Evolutionary conservation across 2,888 invertebrate species (phyloP).

Genomic region (Hypena proboscidalis): DNA sequence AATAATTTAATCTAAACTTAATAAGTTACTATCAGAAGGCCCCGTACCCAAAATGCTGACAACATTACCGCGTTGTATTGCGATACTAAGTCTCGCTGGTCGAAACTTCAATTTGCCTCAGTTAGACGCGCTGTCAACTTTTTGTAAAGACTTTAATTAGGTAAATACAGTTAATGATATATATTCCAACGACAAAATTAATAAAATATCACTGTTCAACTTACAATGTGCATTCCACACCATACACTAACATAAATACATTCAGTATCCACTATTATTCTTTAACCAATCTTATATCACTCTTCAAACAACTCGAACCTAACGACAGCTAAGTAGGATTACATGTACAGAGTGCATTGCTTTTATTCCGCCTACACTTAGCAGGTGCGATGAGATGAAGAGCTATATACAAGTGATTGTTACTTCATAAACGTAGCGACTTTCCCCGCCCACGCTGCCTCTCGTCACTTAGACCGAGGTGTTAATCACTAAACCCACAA

Average conservation of each 20-base stretch:
- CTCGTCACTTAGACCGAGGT: constrained; percentile 53
- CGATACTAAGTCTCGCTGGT: no score
- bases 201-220: no score
- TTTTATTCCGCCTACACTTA: constrained; percentile 40
- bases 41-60: no score
- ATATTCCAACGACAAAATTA: no score
- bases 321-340: constrained; percentile 28
- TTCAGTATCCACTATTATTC: background rate
- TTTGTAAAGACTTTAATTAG: no score
- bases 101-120: no score
- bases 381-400: constrained; percentile 44
- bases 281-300: constrained; percentile 1
- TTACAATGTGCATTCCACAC: background rate
- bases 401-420: constrained; percentile 40
- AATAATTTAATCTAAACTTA: no score
- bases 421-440: no score
- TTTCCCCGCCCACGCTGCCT: constrained; percentile 50
- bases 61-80: no score
- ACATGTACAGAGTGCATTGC: constrained; percentile 38
- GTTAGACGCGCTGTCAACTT: no score
- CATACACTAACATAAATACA: background rate
- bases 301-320: constrained; percentile 23
- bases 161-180: no score
- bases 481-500: constrained; percentile 77
- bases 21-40: no score